Base-by-base conservation (phyloP, 2,888 invertebrate species). In the Augochlorella aurata region DNA sequence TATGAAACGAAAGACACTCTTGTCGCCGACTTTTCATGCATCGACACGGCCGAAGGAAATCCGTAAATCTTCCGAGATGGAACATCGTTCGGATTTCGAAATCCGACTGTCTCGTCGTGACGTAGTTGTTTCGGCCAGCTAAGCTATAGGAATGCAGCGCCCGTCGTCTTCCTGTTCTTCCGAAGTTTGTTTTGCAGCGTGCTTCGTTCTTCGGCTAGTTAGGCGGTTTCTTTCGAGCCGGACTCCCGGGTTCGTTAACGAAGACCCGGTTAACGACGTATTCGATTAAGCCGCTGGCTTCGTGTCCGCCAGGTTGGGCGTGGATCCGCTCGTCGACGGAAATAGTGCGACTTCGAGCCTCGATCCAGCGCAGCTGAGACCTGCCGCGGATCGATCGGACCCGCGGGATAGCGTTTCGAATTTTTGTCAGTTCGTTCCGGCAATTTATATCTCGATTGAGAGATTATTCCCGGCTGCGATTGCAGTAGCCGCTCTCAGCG, bases 181-280 rank as follows among this genome's bases (percentile, higher is more conserved):
- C 29, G 47, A 74, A 71, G 74, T 80, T 81, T 80, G 80, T 81
- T 81, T 81, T 74, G 66, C 50, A 16, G 50, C 45, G 16, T 61
- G 16, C 52, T 66, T 71, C 70, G 71, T 81, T 80, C 74, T 71
- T 74, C 47, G 67, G 47, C 66, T 71, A 74, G 81, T 81, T 81
- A 73, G 79, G 61, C 68, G 52, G 63, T 16, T 81, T 81, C 71
- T 74, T 81, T 81, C 47, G 44, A 14, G 24, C 18, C 61, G 38
- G 44, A 65, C n/a, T 18, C 9, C n/a, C 38, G 12, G 38, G 65
- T 81, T 80, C 81, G 81, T 81, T 81, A 81, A 81, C 73, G 65
- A 67, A 44, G 65, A 61, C 73, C 49, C 45, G 69, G 69, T 77
- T 81, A 82, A 74, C 82, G 82, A 78, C 54, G 82, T 71, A 72